phyloP scores from a whole-genome alignment of 2,797 vertebrate species.

The Enteromius mattozi region DNA sequence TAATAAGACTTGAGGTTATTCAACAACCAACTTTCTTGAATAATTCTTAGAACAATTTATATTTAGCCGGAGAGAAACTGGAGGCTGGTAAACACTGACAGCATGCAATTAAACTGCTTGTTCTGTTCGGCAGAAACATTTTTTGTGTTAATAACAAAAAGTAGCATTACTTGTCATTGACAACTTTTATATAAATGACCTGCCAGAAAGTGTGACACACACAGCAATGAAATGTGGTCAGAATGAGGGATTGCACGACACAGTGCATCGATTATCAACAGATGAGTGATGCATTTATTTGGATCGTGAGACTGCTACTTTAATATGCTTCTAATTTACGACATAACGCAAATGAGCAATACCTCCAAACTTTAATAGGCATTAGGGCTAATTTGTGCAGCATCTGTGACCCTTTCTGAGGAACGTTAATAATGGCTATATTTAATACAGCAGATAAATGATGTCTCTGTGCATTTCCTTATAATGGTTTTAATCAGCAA shows the following conservation, averaged over 20 bases:
- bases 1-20: conserved; percentile 32
- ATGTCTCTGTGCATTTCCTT: conserved; percentile 62
- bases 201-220: conserved; percentile 15
- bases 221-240: conserved; percentile 4
- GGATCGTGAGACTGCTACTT: neutral
- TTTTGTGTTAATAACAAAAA: conserved; percentile 37
- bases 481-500: conserved; percentile 59
- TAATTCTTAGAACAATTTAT: conserved; percentile 33
- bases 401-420: conserved; percentile 21
- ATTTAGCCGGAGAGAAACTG: conserved; percentile 32
- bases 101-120: conserved; percentile 43
- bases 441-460: conserved; percentile 67
- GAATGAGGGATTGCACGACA: neutral
- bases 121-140: conserved; percentile 3
- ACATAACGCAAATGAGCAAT: conserved; percentile 24
- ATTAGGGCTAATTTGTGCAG: conserved; percentile 27
- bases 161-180: conserved; percentile 21
- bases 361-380: conserved; percentile 15
- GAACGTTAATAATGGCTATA: conserved; percentile 4
- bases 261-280: conserved; percentile 2
- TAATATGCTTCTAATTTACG: conserved; percentile 11
- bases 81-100: conserved; percentile 40
- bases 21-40: conserved; percentile 30
- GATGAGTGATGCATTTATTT: conserved; percentile 14
- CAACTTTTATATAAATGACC: conserved; percentile 21